Evolutionary conservation across 2,888 invertebrate genomes (phyloP).

Genomic region (Scelioninae gen. 1): DNA sequence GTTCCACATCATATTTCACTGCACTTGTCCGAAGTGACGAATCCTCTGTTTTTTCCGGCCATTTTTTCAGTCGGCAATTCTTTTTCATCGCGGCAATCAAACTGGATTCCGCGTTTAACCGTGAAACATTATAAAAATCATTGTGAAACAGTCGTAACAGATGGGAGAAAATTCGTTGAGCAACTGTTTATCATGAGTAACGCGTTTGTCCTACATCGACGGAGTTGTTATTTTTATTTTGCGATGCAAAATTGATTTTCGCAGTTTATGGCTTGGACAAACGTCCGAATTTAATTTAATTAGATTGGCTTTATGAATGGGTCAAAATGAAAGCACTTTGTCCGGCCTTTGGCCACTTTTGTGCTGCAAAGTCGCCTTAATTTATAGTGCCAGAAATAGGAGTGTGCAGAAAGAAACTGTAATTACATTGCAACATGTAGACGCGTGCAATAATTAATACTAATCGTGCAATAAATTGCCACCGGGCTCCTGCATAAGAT

Average conservation of each 20-base stretch:
- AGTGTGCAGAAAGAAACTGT: constrained; percentile 35
- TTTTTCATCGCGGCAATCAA: background rate
- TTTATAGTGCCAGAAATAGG: constrained; percentile 10
- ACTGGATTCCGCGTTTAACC: constrained; percentile 31
- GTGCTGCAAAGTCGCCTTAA: constrained; percentile 2
- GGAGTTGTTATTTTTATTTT: constrained; percentile 31
- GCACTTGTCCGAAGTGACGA: constrained; percentile 15
- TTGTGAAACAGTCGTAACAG: constrained; percentile 33
- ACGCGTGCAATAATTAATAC: constrained; percentile 57
- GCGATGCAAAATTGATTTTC: constrained; percentile 20
- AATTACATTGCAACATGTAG: constrained; percentile 46
- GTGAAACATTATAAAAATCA: constrained; percentile 43
- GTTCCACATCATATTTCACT: constrained; percentile 36
- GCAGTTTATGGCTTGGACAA: too few species aligned
- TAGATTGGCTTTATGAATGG: too few species aligned
- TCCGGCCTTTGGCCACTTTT: constrained; percentile 6
- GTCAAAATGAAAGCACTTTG: too few species aligned
- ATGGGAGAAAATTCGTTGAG: constrained; percentile 47
- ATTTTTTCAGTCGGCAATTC: constrained; percentile 13
- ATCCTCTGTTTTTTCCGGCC: background rate
- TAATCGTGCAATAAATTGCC: constrained; percentile 58
- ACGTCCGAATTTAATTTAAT: too few species aligned
- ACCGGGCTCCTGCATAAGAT: constrained; percentile 43
- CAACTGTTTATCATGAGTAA: constrained; percentile 48
- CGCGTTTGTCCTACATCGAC: constrained; percentile 39